Conservation (phyloP, 2,888 invertebrate genomes). For the Isotomurus palustris region DNA sequence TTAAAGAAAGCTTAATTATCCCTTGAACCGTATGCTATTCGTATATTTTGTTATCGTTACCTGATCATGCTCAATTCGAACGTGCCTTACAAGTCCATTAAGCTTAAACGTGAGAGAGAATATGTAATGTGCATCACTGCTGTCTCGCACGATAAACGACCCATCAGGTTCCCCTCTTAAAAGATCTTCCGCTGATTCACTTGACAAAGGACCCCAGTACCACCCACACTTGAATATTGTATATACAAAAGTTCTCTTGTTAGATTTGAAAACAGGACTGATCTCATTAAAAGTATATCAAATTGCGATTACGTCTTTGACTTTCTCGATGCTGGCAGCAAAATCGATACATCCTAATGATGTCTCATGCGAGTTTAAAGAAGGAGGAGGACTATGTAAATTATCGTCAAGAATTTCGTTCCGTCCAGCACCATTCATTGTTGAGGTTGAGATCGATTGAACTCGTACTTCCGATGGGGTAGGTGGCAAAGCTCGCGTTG, state of each 20-base stretch:
- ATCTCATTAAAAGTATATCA: constrained; percentile 2
- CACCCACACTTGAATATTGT: constrained; percentile 92
- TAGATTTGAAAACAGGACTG: too few species aligned
- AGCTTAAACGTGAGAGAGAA: constrained; percentile 89
- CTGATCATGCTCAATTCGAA: constrained; percentile 91
- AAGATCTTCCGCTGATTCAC: constrained; percentile 85
- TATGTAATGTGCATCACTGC: constrained; percentile 91
- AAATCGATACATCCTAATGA: constrained; percentile 58
- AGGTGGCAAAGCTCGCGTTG: neutral
- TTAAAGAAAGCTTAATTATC: constrained; percentile 9
- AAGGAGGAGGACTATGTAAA: too few species aligned
- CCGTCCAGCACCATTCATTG: too few species aligned
- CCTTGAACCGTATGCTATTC: neutral
- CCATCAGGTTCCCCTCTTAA: constrained; percentile 88
- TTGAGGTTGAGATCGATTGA: constrained; percentile 1
- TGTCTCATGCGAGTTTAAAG: too few species aligned
- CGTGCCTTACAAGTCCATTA: constrained; percentile 82
- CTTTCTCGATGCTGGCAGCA: constrained; percentile 85
- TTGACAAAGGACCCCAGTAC: constrained; percentile 93
- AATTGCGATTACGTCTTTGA: constrained; percentile 74
- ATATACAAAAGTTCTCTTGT: too few species aligned
- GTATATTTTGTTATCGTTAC: constrained; percentile 49
- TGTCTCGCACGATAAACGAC: constrained; percentile 87
- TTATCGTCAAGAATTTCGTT: too few species aligned
- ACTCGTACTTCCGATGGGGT: constrained; percentile 1